These are phyloP conservation scores for Hirtodrosophila cameraria DNA, from an alignment of 2,888 invertebrate species.

Conservation along the genomic window DNA sequence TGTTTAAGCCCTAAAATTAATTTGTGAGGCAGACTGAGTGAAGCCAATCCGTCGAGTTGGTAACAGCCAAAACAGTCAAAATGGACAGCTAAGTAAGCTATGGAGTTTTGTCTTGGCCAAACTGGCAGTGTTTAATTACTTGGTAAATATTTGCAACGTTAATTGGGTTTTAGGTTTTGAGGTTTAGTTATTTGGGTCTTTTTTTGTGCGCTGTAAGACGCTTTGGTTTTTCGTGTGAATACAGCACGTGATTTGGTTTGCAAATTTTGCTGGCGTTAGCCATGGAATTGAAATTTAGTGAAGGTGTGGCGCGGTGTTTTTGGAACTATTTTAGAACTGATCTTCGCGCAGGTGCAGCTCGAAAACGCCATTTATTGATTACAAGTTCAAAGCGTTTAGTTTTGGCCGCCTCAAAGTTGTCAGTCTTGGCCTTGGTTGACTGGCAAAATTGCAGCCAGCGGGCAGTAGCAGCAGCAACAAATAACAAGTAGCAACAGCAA, in stretches of 20 bases:
- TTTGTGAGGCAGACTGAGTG: slow-evolving; percentile 41
- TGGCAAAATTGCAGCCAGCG: slow-evolving; percentile 67
- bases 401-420: slow-evolving; percentile 69
- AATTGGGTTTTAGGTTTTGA: slow-evolving; percentile 61
- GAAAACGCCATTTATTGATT: slow-evolving; percentile 68
- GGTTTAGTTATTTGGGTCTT: slow-evolving; percentile 19
- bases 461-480: slow-evolving; percentile 16
- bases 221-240: slow-evolving; percentile 44
- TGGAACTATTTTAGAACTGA: slow-evolving; percentile 24
- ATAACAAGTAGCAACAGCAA: slow-evolving; percentile 17
- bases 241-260: slow-evolving; percentile 42
- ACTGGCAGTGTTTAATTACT: slow-evolving; percentile 70
- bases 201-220: slow-evolving; percentile 37
- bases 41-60: slow-evolving; percentile 28
- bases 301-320: background rate
- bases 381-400: slow-evolving; percentile 76
- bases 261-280: slow-evolving; percentile 40
- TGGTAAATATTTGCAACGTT: slow-evolving; percentile 75
- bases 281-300: slow-evolving; percentile 38
- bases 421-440: slow-evolving; percentile 72
- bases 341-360: slow-evolving; percentile 67
- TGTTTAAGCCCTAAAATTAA: slow-evolving; percentile 53
- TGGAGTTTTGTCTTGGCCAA: slow-evolving; percentile 22
- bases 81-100: slow-evolving; percentile 11
- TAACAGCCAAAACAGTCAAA: slow-evolving; percentile 18